Conservation (phyloP, 37 sponge, comb jelly and placozoan genomes). For the Cliona cf. orientalis region DNA sequence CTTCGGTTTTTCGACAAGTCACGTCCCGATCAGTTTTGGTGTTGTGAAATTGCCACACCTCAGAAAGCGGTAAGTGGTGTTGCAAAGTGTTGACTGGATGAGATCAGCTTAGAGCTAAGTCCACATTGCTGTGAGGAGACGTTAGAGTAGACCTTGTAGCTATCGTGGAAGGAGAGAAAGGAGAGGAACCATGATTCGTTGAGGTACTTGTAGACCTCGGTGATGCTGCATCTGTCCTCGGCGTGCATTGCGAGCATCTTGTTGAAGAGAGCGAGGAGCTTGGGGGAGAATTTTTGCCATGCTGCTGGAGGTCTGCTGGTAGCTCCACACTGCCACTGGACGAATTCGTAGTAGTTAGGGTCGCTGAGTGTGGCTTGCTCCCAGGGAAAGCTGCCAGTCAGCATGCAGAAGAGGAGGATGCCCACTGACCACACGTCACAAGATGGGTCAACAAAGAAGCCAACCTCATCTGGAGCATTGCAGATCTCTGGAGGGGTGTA, state of each 20-base stretch:
- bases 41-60: too few relatives aligned
- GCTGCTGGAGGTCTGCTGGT: slow-evolving; percentile 58
- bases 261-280: slow-evolving; percentile 80
- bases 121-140: background rate
- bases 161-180: slow-evolving; percentile 25
- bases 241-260: slow-evolving; percentile 76
- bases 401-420: slow-evolving; percentile 94
- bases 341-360: slow-evolving; percentile 91
- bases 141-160: background rate
- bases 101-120: background rate
- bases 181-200: slow-evolving; percentile 73
- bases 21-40: too few relatives aligned
- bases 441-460: slow-evolving; percentile 80
- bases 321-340: slow-evolving; percentile 78
- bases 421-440: slow-evolving; percentile 96
- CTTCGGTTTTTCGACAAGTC: too few relatives aligned
- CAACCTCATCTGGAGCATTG: slow-evolving; percentile 76
- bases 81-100: background rate
- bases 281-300: slow-evolving; percentile 84
- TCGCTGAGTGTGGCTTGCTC: slow-evolving; percentile 88
- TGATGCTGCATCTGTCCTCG: slow-evolving; percentile 69
- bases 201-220: slow-evolving; percentile 70
- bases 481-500: slow-evolving; percentile 98
- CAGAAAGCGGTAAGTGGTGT: slow-evolving; percentile 5
- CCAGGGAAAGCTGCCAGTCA: slow-evolving; percentile 96